Conservation (phyloP, 2,888 invertebrate species). For the Odontomyia ornata region DNA sequence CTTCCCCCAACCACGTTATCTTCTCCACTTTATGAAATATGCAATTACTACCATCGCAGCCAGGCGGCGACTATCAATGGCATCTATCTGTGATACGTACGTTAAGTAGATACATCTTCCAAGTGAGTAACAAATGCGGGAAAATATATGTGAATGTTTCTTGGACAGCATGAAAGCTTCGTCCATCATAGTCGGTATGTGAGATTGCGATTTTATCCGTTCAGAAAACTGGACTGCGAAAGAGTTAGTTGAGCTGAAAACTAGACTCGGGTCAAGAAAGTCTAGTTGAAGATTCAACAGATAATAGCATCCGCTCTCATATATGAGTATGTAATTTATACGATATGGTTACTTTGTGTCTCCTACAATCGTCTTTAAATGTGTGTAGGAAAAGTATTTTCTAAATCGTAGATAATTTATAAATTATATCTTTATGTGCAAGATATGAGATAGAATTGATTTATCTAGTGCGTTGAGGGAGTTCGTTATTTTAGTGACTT, state of each 20-base stretch:
- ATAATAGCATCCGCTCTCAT: constrained; percentile 1
- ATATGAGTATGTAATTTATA: not conserved
- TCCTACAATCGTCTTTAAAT: not conserved
- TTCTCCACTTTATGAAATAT: constrained; percentile 11
- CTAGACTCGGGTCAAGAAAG: not conserved
- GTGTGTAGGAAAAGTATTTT: not conserved
- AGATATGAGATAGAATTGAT: not conserved
- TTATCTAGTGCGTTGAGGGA: not conserved
- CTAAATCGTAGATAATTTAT: constrained; percentile 2
- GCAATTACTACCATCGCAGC: too few relatives aligned
- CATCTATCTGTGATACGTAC: not conserved
- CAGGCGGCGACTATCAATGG: too few relatives aligned
- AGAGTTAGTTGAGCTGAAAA: too few relatives aligned
- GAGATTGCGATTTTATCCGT: constrained; percentile 6
- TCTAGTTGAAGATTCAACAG: not conserved
- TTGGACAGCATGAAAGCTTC: not conserved
- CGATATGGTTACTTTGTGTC: not conserved
- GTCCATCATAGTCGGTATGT: not conserved
- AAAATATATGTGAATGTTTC: not conserved
- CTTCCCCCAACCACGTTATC: not conserved
- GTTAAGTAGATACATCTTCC: not conserved
- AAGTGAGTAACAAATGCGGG: not conserved
- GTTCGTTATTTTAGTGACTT: too few relatives aligned
- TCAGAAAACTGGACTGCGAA: too few relatives aligned
- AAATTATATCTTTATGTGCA: not conserved